Conservation (phyloP, 2,113 vertebrate species). For the Otocyon megalotis region DNA sequence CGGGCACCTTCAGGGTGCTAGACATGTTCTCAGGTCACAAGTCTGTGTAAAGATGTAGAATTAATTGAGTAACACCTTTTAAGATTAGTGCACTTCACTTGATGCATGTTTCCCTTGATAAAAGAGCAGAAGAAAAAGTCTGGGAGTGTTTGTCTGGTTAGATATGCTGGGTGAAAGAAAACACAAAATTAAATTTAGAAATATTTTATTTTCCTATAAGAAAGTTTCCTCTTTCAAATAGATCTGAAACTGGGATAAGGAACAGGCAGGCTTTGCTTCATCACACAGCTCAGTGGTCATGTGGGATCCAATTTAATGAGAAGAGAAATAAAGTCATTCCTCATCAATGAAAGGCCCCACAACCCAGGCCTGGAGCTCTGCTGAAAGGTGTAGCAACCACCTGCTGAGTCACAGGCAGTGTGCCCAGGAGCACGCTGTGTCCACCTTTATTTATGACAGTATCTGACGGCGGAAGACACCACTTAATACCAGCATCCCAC, state of each 20-base stretch:
- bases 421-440: rapidly evolving
- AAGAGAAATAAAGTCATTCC: not conserved
- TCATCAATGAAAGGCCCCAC: not conserved
- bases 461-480: not conserved
- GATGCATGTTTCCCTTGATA: not conserved
- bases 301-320: not conserved
- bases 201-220: not conserved
- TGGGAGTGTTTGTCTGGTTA: not conserved
- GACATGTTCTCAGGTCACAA: not conserved
- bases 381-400: not conserved
- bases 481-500: not conserved
- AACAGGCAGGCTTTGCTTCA: not conserved
- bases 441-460: not conserved
- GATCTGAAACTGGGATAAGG: not conserved
- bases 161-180: not conserved
- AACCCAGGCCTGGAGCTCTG: not conserved
- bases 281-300: not conserved
- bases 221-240: not conserved
- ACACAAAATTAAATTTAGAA: not conserved
- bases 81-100: too few species aligned
- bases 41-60: not conserved
- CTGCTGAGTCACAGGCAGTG: not conserved
- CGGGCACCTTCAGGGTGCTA: too few species aligned
- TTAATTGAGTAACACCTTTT: not conserved
- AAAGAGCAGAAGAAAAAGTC: not conserved